Percentiles rank a stretch among this genome's conserved stretches.
phyloP scores from a whole-genome alignment of 2,113 vertebrate genomes.

The Stegostoma tigrinum region DNA sequence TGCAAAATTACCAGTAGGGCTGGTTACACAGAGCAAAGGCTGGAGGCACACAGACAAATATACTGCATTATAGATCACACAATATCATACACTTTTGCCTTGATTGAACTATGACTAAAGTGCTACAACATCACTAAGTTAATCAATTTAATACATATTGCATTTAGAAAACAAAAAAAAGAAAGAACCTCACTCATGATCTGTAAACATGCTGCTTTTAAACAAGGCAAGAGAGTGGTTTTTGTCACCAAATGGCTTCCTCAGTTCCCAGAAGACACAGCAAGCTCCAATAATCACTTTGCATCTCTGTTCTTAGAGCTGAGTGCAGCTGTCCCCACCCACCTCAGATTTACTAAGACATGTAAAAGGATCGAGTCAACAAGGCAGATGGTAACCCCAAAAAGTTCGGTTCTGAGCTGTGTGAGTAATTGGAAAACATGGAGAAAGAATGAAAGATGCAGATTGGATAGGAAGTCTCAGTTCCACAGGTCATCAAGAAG shows the following conservation, averaged over 20 bases:
- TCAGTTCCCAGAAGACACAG: neutral
- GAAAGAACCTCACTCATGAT: neutral
- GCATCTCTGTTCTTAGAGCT: neutral
- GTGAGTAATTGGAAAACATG: neutral
- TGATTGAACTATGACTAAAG: constrained; percentile 20
- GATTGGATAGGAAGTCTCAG: neutral
- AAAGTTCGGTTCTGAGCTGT: neutral
- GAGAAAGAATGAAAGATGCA: neutral
- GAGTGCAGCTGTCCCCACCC: neutral
- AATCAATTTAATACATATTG: constrained; percentile 22
- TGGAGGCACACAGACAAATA: constrained; percentile 9
- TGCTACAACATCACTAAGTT: constrained; percentile 31
- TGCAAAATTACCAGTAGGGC: constrained; percentile 12
- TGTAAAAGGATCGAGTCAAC: neutral
- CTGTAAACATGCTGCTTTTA: constrained; percentile 3
- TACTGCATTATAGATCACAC: constrained; percentile 2
- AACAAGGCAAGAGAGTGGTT: neutral
- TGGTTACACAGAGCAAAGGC: neutral
- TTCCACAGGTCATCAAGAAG: too few species aligned
- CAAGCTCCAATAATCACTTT: neutral
- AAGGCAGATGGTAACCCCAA: neutral
- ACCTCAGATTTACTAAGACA: too few species aligned
- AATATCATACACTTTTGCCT: constrained; percentile 7
- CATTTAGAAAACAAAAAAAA: neutral
- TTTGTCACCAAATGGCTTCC: neutral